phyloP scores from a whole-genome alignment of 2,797 vertebrate genomes.

The Clarias pachynema region DNA sequence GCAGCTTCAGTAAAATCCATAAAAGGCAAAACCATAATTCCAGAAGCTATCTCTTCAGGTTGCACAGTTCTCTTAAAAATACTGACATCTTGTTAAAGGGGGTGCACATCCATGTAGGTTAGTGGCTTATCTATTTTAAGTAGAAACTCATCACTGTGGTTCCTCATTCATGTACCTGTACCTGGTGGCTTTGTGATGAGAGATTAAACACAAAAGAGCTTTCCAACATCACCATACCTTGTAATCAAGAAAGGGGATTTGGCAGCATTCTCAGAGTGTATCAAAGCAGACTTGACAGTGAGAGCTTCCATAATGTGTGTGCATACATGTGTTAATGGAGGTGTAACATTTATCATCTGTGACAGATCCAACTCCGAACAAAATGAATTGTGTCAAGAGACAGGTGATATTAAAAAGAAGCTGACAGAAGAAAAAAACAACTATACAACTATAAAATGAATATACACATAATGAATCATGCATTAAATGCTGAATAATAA shows the following conservation, averaged over 20 bases:
- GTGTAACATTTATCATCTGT: constrained; percentile 7
- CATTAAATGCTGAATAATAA: background rate
- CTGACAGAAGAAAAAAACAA: background rate
- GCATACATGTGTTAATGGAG: background rate
- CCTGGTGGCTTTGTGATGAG: background rate
- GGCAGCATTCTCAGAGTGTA: background rate
- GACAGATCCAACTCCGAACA: background rate
- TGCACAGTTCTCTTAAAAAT: background rate
- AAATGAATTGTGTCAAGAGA: background rate
- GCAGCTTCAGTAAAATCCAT: background rate
- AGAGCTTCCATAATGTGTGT: background rate
- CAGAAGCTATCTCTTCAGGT: background rate
- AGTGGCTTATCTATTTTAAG: background rate
- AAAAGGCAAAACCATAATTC: background rate
- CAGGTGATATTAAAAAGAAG: background rate
- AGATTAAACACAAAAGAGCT: background rate
- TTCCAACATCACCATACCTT: background rate
- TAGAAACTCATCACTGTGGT: background rate
- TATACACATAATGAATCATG: background rate
- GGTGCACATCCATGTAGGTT: background rate
- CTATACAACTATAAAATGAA: background rate
- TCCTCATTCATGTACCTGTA: background rate
- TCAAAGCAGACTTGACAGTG: constrained; percentile 2
- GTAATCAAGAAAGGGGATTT: background rate
- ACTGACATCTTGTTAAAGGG: background rate